A percentile compares a stretch with the other conserved stretches of the same genome.
phyloP scores from a whole-genome alignment of 92 coral and sea anemone genomes.

The Epizoanthus rinbou region DNA sequence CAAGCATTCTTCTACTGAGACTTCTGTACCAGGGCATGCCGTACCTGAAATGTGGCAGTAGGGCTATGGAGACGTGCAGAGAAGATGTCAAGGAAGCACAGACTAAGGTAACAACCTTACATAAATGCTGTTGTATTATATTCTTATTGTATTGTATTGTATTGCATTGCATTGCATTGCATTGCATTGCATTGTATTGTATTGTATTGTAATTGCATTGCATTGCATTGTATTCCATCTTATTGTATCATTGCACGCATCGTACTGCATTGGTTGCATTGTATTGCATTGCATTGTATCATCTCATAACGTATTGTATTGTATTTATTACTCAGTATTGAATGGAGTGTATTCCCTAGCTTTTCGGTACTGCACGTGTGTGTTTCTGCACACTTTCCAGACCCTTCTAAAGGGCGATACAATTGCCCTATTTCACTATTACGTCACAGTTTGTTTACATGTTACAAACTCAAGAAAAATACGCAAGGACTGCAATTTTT shows the following conservation, averaged over 20 bases:
- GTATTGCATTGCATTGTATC: not conserved
- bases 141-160: not conserved
- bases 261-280: too few species aligned
- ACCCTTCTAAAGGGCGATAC: too few species aligned
- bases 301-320: not conserved
- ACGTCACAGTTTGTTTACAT: too few species aligned
- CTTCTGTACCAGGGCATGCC: conserved; percentile 88
- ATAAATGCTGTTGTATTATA: not conserved
- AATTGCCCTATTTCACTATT: too few species aligned
- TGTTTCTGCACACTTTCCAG: too few species aligned
- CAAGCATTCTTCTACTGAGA: conserved; percentile 73
- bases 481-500: too few species aligned
- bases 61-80: conserved; percentile 4
- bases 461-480: too few species aligned
- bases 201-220: not conserved
- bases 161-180: not conserved
- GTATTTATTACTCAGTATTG: too few species aligned
- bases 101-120: not conserved
- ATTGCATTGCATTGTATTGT: not conserved
- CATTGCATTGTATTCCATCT: not conserved
- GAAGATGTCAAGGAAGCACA: conserved; percentile 35
- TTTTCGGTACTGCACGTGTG: too few species aligned
- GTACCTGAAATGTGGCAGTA: conserved; percentile 63
- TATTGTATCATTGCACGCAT: not conserved
- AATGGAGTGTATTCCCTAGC: too few species aligned